Base-by-base conservation (phyloP, 2,888 invertebrate genomes). In the Caenorhabditis sulstoni region DNA sequence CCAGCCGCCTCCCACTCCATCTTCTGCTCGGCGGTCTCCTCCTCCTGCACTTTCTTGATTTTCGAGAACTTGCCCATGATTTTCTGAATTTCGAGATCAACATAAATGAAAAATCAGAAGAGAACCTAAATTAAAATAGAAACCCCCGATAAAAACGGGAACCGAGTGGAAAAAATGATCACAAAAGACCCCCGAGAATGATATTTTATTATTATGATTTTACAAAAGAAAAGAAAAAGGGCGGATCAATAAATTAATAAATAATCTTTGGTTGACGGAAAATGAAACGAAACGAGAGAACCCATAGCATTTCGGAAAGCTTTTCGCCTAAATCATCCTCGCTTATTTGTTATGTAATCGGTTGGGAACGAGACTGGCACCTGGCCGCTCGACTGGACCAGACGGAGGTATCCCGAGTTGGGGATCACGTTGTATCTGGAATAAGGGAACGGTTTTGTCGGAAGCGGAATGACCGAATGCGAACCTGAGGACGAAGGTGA, bases 321-420 rank as follows among this genome's bases (percentile, higher is more conserved):
- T 14, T 41, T 41, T 41, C 7, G 14, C 11, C 12, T 11, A 14
- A 41, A 11, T 41, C 47, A 55, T 0, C 45, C 45, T 18, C 79
- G 57, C 53, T 59, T 23, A 14, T 79, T 67, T 29, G 62, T 75
- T 18, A 95, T 94, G 91, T 97, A 97, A 88, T 95, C 94, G 67
- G 93, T 91, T 37, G 98, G 98, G 91, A 99, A 97, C 91, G 94
- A 93, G 91, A 98, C 96, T 37, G 93, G 93, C 91, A 97, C 95
- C 73, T 93, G 93, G 35, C 96, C 96, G 74, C 93, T 94, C 90
- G 94, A 93, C 50, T 86, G 80, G 58, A 97, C 93, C 88, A 95
- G 95, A 22, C 97, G 96, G 85, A 99, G 92, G 67, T 96, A 93
- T 49, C 99, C 99, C 81, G 98, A 97, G 92, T 99, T 99, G 29